Conservation (phyloP, 2,888 invertebrate genomes). For the Dasysyrphus albostriatus region DNA sequence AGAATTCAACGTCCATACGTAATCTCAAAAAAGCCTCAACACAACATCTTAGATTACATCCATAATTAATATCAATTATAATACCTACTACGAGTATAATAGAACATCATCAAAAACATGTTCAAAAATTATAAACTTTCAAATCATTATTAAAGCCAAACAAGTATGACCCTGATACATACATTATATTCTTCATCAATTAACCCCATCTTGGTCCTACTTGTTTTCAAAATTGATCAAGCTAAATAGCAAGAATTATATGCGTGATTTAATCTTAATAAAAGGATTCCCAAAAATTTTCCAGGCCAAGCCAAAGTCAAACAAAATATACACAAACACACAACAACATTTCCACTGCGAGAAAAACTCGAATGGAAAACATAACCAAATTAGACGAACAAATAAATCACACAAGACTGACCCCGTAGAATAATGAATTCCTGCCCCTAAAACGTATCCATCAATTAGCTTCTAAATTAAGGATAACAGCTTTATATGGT, state of each 20-base stretch:
- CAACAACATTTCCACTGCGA: background rate
- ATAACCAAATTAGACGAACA: constrained; percentile 28
- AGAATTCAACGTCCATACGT: no score
- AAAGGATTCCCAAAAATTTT: constrained; percentile 20
- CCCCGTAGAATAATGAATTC: constrained; percentile 42
- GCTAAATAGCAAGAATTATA: constrained; percentile 43
- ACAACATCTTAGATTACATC: no score
- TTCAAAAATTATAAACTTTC: background rate
- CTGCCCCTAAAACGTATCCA: constrained; percentile 57
- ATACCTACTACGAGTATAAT: no score
- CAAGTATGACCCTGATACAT: background rate
- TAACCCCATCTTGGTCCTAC: background rate
- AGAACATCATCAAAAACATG: background rate
- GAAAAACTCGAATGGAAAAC: background rate
- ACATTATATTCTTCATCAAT: background rate
- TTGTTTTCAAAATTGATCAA: constrained; percentile 1
- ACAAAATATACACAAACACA: background rate
- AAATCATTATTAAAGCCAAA: background rate
- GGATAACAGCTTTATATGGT: constrained; percentile 22
- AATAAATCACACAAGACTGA: constrained; percentile 53
- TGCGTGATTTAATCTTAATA: constrained; percentile 51
- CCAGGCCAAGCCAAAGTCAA: background rate
- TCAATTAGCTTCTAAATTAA: constrained; percentile 65
- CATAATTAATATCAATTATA: no score
- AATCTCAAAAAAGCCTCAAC: no score